Conservation (phyloP, 2,797 vertebrate genomes). For the Enteromius mattozi region DNA sequence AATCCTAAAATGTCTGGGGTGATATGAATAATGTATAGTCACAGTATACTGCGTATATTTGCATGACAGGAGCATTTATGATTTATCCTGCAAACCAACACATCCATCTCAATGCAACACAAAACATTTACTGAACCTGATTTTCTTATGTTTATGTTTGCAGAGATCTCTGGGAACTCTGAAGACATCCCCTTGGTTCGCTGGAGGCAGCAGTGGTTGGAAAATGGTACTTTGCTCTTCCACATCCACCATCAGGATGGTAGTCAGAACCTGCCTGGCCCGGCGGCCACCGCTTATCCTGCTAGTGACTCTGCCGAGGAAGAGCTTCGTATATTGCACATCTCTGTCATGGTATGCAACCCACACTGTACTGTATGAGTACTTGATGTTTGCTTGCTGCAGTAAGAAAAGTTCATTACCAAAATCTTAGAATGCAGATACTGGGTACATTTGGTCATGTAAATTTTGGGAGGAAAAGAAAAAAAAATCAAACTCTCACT, state of each 20-base stretch:
- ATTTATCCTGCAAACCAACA: background rate
- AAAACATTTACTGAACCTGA: background rate
- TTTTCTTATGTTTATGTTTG: slow-evolving; percentile 43
- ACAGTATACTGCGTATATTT: background rate
- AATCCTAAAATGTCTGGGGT: background rate
- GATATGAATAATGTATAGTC: slow-evolving; percentile 38
- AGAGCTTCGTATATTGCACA: slow-evolving; percentile 96
- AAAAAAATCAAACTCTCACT: background rate
- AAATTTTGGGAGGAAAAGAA: background rate
- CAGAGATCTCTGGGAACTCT: slow-evolving; percentile 97
- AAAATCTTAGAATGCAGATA: no score
- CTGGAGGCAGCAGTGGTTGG: slow-evolving; percentile 98
- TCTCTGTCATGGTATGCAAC: slow-evolving; percentile 93
- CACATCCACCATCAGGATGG: slow-evolving; percentile 98
- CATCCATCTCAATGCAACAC: background rate
- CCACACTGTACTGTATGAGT: background rate
- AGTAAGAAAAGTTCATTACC: background rate
- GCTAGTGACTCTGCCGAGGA: slow-evolving; percentile 90
- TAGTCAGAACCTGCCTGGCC: slow-evolving; percentile 84
- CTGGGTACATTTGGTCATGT: background rate
- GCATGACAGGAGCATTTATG: background rate
- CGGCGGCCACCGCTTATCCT: slow-evolving; percentile 88
- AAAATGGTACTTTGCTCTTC: slow-evolving; percentile 96
- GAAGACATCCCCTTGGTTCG: slow-evolving; percentile 97
- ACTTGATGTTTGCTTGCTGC: background rate